Base-by-base conservation (phyloP, 2,797 vertebrate genomes). In the Florisuga fusca region DNA sequence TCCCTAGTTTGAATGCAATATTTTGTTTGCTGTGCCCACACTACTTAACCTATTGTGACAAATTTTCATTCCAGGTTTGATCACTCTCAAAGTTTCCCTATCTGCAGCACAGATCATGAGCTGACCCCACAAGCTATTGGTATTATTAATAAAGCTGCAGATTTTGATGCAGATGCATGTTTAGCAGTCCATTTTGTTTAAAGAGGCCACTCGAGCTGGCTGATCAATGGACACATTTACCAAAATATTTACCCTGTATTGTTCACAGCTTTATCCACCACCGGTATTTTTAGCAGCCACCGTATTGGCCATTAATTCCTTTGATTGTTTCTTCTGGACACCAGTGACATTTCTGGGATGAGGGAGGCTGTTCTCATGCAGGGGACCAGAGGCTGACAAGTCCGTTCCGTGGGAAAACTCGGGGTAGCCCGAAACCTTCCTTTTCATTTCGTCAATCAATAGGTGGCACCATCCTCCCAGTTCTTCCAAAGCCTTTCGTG, bases 381-480 rank as follows among this genome's bases (percentile, higher is more conserved):
- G 45, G 54, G 43, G 66, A 25, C 19, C 72, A 64, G 73, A 14
- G 62, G 57, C 59, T 58, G 23, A 3, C 36, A 15, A 15, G 34
- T 45, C 74, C 20, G 58, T 13, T 61, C 34, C 2, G 19, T 27
- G 14, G 0, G 1, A 13, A 33, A 12, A 6, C 55, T 12, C 16
- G 12, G 48, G 25, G 81, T 4, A 48, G 31, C 54, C 15, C 51
- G 66, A 33, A 69, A 48, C 63, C 50, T n/a, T 93, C 61, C 22
- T 67, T 93, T 95, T 82, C 81, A 41, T 72, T 7, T 62, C 43
- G 89, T 90, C 85, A 96, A 97, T 97, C 97, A 94, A 97, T 98
- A 98, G 97, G 81, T 97, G 97, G 97, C 97, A 98, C 94, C 95
- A 87, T 97, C 89, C 97, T 62, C 97, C 90, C 96, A 86, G 95